Evolutionary conservation across 2,797 vertebrate genomes (phyloP), one percentile per base, ranked within the genome.

Genomic region (Tauraco hartlaubi): DNA sequence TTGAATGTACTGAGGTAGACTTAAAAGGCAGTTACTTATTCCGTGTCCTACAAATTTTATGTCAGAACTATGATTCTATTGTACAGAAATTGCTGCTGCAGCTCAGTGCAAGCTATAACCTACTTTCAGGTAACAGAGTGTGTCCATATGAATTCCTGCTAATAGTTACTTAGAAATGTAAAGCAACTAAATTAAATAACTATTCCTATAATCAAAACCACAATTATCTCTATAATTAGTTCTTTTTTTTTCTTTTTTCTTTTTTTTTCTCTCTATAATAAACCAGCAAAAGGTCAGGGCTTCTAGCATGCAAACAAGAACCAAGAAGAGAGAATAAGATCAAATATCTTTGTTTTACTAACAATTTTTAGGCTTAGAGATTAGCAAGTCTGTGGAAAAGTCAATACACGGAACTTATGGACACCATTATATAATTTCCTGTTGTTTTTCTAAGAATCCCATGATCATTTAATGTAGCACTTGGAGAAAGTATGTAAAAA

Each of bases 371-470:
- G 49, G n/a, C 54, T 90, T 62, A 63, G 58, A 92, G 79, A 63
- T 62, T 41, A 90, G 46, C 37, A 62, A 80, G 66, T 28, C 51
- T 72, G 33, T 79, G 87, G 85, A 94, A 96, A 95, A 94, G 85
- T 94, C 73, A 78, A 85, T 78, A 92, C 31, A 52, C 48, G 85
- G 76, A 89, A 75, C 63, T 78, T 91, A 79, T 20, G 82, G 91
- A 66, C 74, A 96, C 55, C 58, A 78, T 90, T 89, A 86, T 84
- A 68, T 94, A 9, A 81, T 94, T 96, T 96, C 86, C 90, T 92
- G 68, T 62, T 96, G 46, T 71, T 93, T 93, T 90, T 83, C 76
- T 71, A 92, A 88, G 67, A 92, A 95, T 74, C 35, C 35, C 7
- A 2, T 46, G 59, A 77, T 59, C 66, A 63, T 75, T 92, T 92